These are phyloP conservation scores for Papilio demoleus DNA, from an alignment of 2,888 invertebrate species.

Conservation along the genomic window DNA sequence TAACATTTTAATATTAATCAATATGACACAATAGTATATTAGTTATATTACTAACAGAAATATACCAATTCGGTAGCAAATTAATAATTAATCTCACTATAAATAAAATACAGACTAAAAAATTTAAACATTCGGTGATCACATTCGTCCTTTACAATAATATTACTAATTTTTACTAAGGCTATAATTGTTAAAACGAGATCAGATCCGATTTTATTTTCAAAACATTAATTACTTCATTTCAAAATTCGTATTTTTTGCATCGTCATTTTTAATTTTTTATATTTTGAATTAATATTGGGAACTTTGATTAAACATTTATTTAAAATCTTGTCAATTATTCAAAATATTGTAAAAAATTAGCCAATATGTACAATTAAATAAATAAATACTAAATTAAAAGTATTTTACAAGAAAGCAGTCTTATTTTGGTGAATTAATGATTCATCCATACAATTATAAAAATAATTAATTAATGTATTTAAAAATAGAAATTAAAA, in stretches of 20 bases:
- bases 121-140: constrained; percentile 65
- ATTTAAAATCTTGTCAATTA: background rate
- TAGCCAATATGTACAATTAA: constrained; percentile 46
- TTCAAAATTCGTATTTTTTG: background rate
- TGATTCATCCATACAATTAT: constrained; percentile 26
- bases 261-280: background rate
- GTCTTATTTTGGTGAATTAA: constrained; percentile 37
- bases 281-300: background rate
- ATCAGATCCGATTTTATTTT: constrained; percentile 40
- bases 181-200: constrained; percentile 40
- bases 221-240: constrained; percentile 22
- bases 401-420: constrained; percentile 49
- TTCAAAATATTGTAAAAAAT: constrained; percentile 37
- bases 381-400: constrained; percentile 47
- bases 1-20: background rate
- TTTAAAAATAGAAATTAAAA: constrained; percentile 23
- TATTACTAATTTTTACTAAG: constrained; percentile 31
- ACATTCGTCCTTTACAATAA: constrained; percentile 67
- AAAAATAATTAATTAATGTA: constrained; percentile 19
- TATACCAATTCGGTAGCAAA: constrained; percentile 22
- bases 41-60: constrained; percentile 9
- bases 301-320: background rate
- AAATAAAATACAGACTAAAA: constrained; percentile 30
- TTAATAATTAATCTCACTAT: constrained; percentile 39
- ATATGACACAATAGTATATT: background rate